phyloP scores from a whole-genome alignment of 2,888 invertebrate genomes.

The Heliothis peltigera region DNA sequence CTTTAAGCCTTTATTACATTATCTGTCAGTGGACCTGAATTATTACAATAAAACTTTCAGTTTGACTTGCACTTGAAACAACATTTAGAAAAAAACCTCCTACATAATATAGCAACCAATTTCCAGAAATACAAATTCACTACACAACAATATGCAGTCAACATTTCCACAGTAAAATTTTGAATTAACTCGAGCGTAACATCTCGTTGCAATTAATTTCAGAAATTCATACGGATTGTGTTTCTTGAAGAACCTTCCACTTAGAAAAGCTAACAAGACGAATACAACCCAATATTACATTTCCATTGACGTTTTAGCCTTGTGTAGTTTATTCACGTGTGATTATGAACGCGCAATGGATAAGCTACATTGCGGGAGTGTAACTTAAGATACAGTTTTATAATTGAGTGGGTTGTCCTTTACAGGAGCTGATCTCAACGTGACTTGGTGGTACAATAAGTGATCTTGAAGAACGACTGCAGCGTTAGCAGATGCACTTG shows the following conservation, averaged over 20 bases:
- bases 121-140: too few relatives aligned
- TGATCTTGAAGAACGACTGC: constrained; percentile 6
- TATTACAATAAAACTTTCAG: too few relatives aligned
- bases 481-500: constrained; percentile 14
- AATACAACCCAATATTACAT: neutral
- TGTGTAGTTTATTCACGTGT: too few relatives aligned
- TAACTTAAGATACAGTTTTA: neutral
- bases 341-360: constrained; percentile 22
- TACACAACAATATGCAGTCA: neutral
- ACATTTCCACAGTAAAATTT: constrained; percentile 10
- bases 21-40: too few relatives aligned
- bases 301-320: constrained; percentile 24
- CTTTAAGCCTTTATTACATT: too few relatives aligned
- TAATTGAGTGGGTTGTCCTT: constrained; percentile 18
- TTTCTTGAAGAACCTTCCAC: constrained; percentile 21
- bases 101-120: too few relatives aligned
- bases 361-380: neutral
- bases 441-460: constrained; percentile 37
- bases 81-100: too few relatives aligned
- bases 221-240: constrained; percentile 40
- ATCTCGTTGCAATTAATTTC: constrained; percentile 42
- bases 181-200: constrained; percentile 25
- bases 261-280: neutral
- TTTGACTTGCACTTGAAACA: too few relatives aligned
- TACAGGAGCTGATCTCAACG: constrained; percentile 36